Base-by-base conservation (phyloP, 30 jellyfish, hydroid and myxozoan genomes). In the Aurelia coerulea region DNA sequence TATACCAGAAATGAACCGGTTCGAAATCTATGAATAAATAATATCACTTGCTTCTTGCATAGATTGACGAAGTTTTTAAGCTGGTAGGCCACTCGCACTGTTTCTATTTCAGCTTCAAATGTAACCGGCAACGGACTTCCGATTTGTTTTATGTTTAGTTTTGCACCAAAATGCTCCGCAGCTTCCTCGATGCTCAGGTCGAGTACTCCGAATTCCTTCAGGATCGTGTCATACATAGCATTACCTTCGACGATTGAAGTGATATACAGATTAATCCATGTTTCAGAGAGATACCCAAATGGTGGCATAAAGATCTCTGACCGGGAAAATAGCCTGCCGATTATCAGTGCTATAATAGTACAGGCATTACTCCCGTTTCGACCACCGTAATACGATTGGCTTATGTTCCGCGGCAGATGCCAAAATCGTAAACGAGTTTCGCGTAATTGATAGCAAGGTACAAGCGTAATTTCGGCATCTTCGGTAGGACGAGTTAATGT, bases 281-380 rank as follows among this genome's bases (percentile, higher is more conserved):
- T 78, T 19, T 87, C 93, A 4, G 94, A 62, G 17, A 95, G 68
- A 59, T 85, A 95, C 0, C 98, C 98, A 39, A 71, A 71, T 10
- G 87, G 91, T 23, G 93, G 97, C 73, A 71, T 74, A 41, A 64
- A 76, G 10, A 95, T 60, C 17, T 87, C 95, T 29, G 99, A 95
- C 68, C 99, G 88, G 14, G 99, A 78, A 73, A 88, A 95, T 75
- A 95, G 83, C 53, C 99, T 88, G 5, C 99, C 99, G 54, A 95
- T 84, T 33, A 95, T 81, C 65, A 95, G 35, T 2, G 99, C 95
- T 5, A 95, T 95, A 0, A 95, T 80, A 6, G 99, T 95, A 34
- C 99, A 95, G 5, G 99, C 99, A 65, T 95, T 95, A 78, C 99
- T 95, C 49, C 99, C 99, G 70, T 95, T 95, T 29, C 99, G 90